Conservation (phyloP, 1,140 invertebrate species). For the Mylabris phalerata region DNA sequence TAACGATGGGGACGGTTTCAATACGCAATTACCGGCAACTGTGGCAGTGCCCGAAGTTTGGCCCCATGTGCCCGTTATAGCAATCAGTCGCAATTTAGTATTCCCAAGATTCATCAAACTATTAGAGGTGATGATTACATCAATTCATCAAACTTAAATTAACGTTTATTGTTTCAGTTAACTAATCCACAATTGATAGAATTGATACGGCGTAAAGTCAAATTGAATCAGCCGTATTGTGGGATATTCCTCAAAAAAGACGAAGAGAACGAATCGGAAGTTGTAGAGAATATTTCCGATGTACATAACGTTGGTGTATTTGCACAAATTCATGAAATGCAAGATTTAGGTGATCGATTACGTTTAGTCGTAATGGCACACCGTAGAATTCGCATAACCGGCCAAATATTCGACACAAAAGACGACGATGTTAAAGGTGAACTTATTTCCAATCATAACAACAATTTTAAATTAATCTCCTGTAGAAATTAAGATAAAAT, state of each 20-base stretch:
- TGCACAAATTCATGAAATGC: slow-evolving; percentile 96
- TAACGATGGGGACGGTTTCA: slow-evolving; percentile 31
- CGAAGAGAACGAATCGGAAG: slow-evolving; percentile 83
- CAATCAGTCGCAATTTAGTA: slow-evolving; percentile 88
- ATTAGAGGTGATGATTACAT: slow-evolving; percentile 64
- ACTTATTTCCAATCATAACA: background rate
- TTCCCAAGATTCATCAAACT: slow-evolving; percentile 98
- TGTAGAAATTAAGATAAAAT: slow-evolving; percentile 49
- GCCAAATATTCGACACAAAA: slow-evolving; percentile 66
- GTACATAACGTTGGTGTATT: slow-evolving; percentile 92
- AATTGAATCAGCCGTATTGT: slow-evolving; percentile 93
- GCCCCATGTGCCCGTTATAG: slow-evolving; percentile 92
- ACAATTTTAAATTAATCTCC: slow-evolving; percentile 1
- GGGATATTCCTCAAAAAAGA: slow-evolving; percentile 95
- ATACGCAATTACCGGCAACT: slow-evolving; percentile 68
- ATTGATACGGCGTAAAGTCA: slow-evolving; percentile 88
- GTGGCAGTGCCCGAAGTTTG: slow-evolving; percentile 95
- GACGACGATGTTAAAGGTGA: slow-evolving; percentile 38
- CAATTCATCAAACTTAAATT: background rate
- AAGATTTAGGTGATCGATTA: slow-evolving; percentile 88
- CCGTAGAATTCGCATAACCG: slow-evolving; percentile 74
- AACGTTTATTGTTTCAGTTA: slow-evolving; percentile 52
- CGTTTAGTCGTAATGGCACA: slow-evolving; percentile 92
- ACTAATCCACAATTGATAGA: slow-evolving; percentile 84
- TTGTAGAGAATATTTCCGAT: slow-evolving; percentile 79